These are phyloP conservation scores for Sturnira hondurensis DNA, from an alignment of 2,113 vertebrate species.

Conservation along the genomic window DNA sequence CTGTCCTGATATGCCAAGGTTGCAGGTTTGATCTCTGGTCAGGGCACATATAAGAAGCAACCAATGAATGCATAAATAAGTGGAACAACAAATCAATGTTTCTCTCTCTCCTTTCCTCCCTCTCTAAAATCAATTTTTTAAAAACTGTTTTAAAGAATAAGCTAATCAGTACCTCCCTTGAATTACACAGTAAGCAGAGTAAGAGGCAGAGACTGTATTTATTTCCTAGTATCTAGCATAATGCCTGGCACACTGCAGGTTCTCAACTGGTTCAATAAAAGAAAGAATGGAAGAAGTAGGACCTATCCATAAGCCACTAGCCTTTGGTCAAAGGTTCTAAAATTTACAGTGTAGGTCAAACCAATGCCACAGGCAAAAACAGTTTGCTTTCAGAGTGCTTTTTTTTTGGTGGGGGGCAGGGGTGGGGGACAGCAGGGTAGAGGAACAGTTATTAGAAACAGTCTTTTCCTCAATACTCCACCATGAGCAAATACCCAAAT, in stretches of 20 bases:
- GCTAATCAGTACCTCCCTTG: neutral
- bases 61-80: no score
- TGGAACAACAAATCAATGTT: no score
- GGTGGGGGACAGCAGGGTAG: neutral
- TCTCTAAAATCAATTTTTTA: neutral
- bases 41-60: no score
- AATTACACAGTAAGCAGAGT: neutral
- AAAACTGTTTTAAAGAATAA: neutral
- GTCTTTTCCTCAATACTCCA: conserved; percentile 15
- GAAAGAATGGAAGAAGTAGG: neutral
- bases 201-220: neutral
- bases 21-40: no score
- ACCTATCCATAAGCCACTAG: neutral
- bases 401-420: neutral
- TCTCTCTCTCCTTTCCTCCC: no score
- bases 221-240: neutral
- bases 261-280: neutral
- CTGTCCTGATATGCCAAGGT: no score
- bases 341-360: neutral
- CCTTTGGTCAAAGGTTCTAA: neutral
- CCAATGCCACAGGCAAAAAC: neutral
- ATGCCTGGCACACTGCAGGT: neutral
- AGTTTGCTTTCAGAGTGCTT: conserved; percentile 17
- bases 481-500: conserved; percentile 1
- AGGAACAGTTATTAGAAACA: neutral